phyloP scores from a whole-genome alignment of 2,113 vertebrate genomes.

The Erythrolamprus reginae region DNA sequence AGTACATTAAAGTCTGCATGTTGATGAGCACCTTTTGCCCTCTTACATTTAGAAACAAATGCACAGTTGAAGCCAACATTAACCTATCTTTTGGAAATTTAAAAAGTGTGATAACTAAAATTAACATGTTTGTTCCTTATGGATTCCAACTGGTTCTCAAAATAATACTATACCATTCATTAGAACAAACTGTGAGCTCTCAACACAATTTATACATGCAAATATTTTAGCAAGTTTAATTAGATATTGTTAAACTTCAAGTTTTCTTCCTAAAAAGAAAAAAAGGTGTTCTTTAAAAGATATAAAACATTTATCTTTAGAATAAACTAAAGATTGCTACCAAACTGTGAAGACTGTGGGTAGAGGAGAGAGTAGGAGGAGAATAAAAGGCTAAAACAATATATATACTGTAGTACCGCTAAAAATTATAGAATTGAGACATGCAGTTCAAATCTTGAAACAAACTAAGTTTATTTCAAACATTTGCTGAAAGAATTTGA shows the following conservation, averaged over 20 bases:
- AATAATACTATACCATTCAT: neutral
- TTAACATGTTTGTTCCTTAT: neutral
- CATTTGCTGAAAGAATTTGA: neutral
- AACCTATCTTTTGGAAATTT: neutral
- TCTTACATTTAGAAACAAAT: neutral
- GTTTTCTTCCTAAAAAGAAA: neutral
- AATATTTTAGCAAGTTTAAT: neutral
- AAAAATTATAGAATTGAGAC: too few relatives aligned
- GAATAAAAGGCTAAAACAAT: too few relatives aligned
- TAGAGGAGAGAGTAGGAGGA: too few relatives aligned
- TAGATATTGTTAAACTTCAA: neutral
- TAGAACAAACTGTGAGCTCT: neutral
- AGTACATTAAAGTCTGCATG: neutral
- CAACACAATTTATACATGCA: neutral
- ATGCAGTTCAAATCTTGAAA: neutral
- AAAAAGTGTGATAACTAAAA: neutral
- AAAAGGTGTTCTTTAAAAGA: neutral
- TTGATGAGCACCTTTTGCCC: neutral
- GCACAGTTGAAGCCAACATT: neutral
- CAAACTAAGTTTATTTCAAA: neutral
- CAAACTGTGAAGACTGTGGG: neutral
- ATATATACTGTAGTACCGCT: too few relatives aligned
- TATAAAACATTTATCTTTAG: neutral
- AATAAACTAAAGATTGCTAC: neutral
- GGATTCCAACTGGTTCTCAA: neutral